These are phyloP conservation scores for Terrapene triunguis DNA, from an alignment of 2,113 vertebrate genomes.

Conservation along the genomic window DNA sequence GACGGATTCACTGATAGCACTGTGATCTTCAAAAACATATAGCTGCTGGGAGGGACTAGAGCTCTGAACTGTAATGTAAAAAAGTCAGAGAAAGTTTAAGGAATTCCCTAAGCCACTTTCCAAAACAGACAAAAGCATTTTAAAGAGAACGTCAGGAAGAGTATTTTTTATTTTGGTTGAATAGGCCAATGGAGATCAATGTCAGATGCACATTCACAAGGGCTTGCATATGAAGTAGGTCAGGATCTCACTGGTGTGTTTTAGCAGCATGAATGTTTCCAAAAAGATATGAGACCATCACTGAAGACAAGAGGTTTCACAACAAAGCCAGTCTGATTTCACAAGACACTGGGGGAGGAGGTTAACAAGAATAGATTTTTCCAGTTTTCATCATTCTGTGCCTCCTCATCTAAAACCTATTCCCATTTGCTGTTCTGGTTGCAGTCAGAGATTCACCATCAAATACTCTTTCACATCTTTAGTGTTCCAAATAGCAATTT, in stretches of 20 bases:
- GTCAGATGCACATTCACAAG: neutral
- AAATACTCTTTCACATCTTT: fast-evolving
- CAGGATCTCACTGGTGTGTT: neutral
- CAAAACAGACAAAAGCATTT: fast-evolving
- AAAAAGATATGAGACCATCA: neutral
- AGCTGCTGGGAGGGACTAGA: neutral
- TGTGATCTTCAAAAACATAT: neutral
- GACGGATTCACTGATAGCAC: neutral
- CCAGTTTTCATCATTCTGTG: fast-evolving
- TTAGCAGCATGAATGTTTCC: neutral
- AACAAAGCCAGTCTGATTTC: neutral
- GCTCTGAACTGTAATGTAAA: neutral
- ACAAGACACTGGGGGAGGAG: neutral
- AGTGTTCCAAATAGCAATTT: fast-evolving
- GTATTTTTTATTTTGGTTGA: neutral
- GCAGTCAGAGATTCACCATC: neutral
- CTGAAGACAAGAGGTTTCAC: neutral
- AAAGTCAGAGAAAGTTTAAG: neutral
- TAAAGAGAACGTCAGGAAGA: fast-evolving
- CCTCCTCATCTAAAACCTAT: neutral
- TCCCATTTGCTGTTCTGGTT: fast-evolving
- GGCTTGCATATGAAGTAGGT: neutral
- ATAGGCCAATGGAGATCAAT: neutral
- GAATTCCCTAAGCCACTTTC: neutral
- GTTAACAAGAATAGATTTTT: fast-evolving